Conservation (phyloP, 2,888 invertebrate genomes). For the Pogonocherus hispidulus region DNA sequence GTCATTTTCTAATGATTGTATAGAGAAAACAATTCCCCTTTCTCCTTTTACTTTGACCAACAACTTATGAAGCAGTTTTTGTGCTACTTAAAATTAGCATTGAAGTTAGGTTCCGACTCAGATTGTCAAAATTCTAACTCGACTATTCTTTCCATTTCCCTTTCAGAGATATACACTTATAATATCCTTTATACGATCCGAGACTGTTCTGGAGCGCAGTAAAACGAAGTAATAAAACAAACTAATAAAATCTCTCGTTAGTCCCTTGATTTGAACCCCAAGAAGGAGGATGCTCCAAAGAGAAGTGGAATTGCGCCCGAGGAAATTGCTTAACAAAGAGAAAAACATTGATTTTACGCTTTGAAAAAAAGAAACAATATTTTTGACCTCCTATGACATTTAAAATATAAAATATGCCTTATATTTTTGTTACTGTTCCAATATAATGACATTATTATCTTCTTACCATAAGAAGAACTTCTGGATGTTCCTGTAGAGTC, state of each 20-base stretch:
- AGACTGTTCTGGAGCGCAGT: not conserved
- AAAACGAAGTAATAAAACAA: not conserved
- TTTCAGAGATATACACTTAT: not conserved
- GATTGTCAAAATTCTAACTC: no score
- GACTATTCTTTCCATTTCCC: not conserved
- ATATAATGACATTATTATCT: not conserved
- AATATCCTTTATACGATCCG: not conserved
- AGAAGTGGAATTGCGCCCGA: no score
- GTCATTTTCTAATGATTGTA: no score
- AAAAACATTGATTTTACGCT: not conserved
- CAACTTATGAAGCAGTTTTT: no score
- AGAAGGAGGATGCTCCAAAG: not conserved
- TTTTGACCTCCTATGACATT: no score
- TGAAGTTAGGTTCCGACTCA: no score
- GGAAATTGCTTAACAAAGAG: not conserved
- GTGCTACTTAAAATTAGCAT: no score
- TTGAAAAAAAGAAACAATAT: not conserved
- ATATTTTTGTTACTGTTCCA: no score
- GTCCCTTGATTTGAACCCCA: not conserved
- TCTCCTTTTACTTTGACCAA: no score
- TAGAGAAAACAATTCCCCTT: no score
- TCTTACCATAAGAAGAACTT: slow-evolving; percentile 75
- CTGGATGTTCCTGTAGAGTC: slow-evolving; percentile 77
- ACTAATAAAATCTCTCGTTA: not conserved
- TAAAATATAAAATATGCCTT: no score